Evolutionary conservation across 2,113 vertebrate species (phyloP), one percentile per base, ranked within the genome.

Genomic region (Aldabrachelys gigantea): DNA sequence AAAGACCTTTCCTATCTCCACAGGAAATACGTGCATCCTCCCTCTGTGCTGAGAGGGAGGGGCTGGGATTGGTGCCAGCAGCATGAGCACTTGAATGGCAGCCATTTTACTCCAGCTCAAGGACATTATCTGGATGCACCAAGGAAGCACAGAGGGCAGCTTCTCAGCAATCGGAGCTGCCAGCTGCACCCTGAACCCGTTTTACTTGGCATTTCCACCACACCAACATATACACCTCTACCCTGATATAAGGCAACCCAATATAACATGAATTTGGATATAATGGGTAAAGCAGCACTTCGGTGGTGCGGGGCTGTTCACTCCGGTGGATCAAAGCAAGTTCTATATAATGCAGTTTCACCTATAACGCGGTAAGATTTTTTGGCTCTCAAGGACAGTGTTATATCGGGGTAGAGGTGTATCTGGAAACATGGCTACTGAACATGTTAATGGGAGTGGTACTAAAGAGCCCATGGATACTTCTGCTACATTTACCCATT

Each of bases 391-490:
- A 10, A 49, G 47, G 47, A 10, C 47, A 49, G 10, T 49, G 47
- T 49, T 49, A 49, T 49, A 49, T 11, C 47, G 47, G 10, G 47
- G 47, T 3, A 49, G 47, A 49, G 47, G 47, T 49, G 47, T 49
- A 98, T 98, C 99, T 98, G 99, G 97, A 99, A 99, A 99, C 98
- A 99, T 99, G 99, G 99, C 99, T 98, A 98, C 99, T 97, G 99
- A 99, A 98, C 99, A 99, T 97, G 99, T 99, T 92, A 99, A 99
- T 98, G 99, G 99, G 95, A 99, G 99, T 97, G 99, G 99, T 95
- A 99, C 99, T 85, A 99, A 99, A 98, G 99, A 99, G 97, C 98
- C 99, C 41, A 99, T 99, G 99, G 99, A 99, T 98, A 99, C 99
- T 90, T 98, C 99, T 87, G 98, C 98, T 92, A 98, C 98, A 95